Conservation (phyloP, 2,797 vertebrate genomes). For the Oreonectes daqikongensis region DNA sequence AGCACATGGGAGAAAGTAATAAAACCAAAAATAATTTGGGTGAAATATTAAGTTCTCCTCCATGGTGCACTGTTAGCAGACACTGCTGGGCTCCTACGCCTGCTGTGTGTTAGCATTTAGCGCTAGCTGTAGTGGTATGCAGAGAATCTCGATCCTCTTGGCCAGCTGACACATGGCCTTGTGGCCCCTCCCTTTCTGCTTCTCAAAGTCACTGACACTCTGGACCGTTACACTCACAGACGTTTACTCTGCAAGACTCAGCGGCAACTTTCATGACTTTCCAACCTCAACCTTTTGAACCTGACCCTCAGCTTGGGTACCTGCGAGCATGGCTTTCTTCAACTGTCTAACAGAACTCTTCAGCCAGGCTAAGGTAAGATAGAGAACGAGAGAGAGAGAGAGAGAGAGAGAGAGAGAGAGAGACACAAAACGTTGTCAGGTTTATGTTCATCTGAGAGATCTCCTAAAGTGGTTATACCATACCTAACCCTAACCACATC, state of each 20-base stretch:
- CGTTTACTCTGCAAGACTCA: conserved; percentile 22
- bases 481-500: too few species aligned
- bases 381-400: neutral
- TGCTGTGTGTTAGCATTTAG: conserved; percentile 25
- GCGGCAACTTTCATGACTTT: conserved; percentile 36
- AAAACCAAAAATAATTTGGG: neutral
- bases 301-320: conserved; percentile 30
- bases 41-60: neutral
- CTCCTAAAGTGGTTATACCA: too few species aligned
- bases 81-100: neutral
- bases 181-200: conserved; percentile 42
- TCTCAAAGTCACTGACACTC: conserved; percentile 18
- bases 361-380: conserved; percentile 52
- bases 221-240: conserved; percentile 2
- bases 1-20: neutral
- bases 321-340: conserved; percentile 48
- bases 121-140: conserved; percentile 40
- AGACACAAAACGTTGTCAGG: neutral
- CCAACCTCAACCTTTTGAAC: conserved; percentile 41
- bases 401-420: conserved; percentile 19
- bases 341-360: conserved; percentile 50
- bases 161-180: conserved; percentile 46
- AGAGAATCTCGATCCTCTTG: conserved; percentile 50
- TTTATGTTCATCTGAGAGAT: neutral
- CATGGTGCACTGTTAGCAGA: neutral